Base-by-base conservation (phyloP, 2,888 invertebrate genomes). In the Aphrophora alni region DNA sequence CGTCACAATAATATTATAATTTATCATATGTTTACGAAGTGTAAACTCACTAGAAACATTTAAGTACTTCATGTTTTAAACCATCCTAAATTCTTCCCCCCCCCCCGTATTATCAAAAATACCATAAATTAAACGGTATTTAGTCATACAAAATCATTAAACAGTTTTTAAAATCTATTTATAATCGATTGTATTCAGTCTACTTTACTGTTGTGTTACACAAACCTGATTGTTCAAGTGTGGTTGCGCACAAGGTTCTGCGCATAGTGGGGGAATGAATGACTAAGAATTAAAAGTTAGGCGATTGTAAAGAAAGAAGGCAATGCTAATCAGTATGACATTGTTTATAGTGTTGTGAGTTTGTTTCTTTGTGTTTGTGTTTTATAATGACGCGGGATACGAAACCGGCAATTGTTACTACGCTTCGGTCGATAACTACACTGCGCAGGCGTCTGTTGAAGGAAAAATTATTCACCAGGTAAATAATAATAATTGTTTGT, bases 391-490 rank as follows among this genome's bases (percentile, higher is more conserved):
- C 82, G 26, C 73, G 80, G 2, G 76, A 74, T 69, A 79, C 24
- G 51, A 33, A 71, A 24, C 81, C 78, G 28, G 59, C 71, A n/a
- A 51, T 77, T 26, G 38, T 79, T 33, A 76, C 38, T 68, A 89
- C 90, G 14, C 86, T 90, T 75, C 88, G 90, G 84, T 89, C 90
- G 75, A 90, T 91, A 85, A 90, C 90, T 81, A 90, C 90, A 12
- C 86, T 91, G 82, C 90, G 90, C 85, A 88, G 81, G 78, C 78
- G 83, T 77, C 51, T 84, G 12, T 74, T 82, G 12, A 83, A 83
- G 78, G 83, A 84, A 14, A 84, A 83, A 81, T 69, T 82, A 5
- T 70, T 81, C 17, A 79, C 80, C 12, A 73, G 78, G 78, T 79
- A 74, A n/a, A 44, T 25, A 33, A 33, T 5, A 33, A 33, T 8